phyloP scores from a whole-genome alignment of 2,797 vertebrate genomes.

The Jordanella pulchra region DNA sequence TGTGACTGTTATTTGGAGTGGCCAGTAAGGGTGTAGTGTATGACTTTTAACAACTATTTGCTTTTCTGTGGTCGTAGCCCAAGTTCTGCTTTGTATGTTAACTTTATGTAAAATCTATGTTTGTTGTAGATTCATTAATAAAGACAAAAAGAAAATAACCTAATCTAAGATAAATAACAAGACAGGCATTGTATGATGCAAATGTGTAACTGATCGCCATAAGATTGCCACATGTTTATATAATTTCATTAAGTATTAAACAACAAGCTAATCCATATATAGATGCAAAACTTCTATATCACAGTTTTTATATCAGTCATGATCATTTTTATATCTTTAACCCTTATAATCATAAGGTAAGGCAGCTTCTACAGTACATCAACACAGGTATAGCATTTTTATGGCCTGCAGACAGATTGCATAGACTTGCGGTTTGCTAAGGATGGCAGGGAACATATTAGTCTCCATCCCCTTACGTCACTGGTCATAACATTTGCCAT shows the following conservation, averaged over 20 bases:
- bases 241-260: neutral
- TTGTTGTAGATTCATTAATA: neutral
- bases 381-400: conserved; percentile 51
- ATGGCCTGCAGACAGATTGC: conserved; percentile 56
- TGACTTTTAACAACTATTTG: too few relatives aligned
- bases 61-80: too few relatives aligned
- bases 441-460: conserved; percentile 57
- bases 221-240: neutral
- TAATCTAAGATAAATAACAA: neutral
- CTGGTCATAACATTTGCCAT: conserved; percentile 74
- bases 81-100: neutral
- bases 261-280: conserved; percentile 13
- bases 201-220: neutral
- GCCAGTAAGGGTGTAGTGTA: too few relatives aligned
- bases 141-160: neutral
- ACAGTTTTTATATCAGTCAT: conserved; percentile 5
- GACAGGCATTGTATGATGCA: neutral
- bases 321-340: conserved; percentile 28
- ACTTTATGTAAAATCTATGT: neutral
- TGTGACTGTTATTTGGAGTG: too few relatives aligned
- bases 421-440: conserved; percentile 56
- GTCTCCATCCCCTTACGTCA: conserved; percentile 74
- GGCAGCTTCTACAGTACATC: conserved; percentile 21
- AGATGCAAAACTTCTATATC: conserved; percentile 3
- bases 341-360: neutral